Evolutionary conservation across 2,113 vertebrate genomes (phyloP), one percentile per base, ranked within the genome.

Genomic region (Channa maculata): DNA sequence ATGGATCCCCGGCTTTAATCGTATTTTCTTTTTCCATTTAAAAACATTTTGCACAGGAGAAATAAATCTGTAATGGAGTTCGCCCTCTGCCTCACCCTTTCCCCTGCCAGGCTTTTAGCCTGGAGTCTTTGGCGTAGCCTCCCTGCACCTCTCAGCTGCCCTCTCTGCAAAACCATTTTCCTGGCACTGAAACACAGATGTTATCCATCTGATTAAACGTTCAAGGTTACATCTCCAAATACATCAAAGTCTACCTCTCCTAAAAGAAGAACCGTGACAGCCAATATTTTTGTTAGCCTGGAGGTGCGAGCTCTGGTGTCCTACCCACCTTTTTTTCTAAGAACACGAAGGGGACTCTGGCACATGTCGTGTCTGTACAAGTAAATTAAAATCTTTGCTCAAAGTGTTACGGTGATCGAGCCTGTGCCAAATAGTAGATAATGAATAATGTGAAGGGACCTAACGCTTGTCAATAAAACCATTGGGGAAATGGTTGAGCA

Each of bases 171-270:
- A 88, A 87, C 71, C 82, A 81, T 90, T 89, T 92, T 75, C 77
- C 84, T 85, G 84, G 70, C 64, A 69, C 79, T 81, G 82, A 89
- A 89, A 91, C 84, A 84, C 87, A 87, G 88, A 90, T 89, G 92
- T 89, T 91, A 91, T 91, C 86, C 87, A 81, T 92, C 89, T 92
- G 86, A 92, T 91, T 91, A 85, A 91, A 82, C 65, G 80, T 84
- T 90, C 87, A 91, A 93, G 89, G 89, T 92, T 90, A 90, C 75
- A 85, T 86, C 85, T 89, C 77, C 73, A 83, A 84, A 92, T 91
- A 83, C 86, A 91, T 93, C 91, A 87, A 88, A 84, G 91, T 85
- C 75, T 71, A 59, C 63, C 66, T 85, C 82, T 77, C 66, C 80
- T 11, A 55, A 61, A 76, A 78, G 82, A 83, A 68, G 63, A 76